Evolutionary conservation across 1,140 invertebrate species (phyloP), one percentile per base, ranked within the genome.

Genomic region (Penaeus chinensis): DNA sequence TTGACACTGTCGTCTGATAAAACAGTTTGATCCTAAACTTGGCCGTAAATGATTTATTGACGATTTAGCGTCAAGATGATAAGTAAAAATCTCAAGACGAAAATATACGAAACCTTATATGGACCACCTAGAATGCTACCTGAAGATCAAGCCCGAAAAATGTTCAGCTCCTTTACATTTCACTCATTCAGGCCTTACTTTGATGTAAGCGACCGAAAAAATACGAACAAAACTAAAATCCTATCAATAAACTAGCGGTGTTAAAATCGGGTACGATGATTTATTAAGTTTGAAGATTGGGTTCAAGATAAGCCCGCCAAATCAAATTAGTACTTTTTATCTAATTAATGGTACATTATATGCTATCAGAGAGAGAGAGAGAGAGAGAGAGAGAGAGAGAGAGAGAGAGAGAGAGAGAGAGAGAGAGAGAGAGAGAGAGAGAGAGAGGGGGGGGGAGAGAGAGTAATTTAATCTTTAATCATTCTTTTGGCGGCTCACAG

Each of bases 271-370:
- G 24, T 24, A 4, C 20, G 61, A 82, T 82, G 80, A 82, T 82
- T 37, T 82, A 82, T 82, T 32, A 63, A 66, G 80, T 82, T 82
- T 82, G 80, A 82, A 82, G 80, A 82, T 82, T 65, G 37, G n/a
- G n/a, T 82, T 32, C 11, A 63, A 82, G 80, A 82, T 82, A 82
- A 82, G 80, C 18, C 37, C 61, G 80, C 80, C 80, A 82, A 82
- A 82, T 82, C 80, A 82, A 82, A 82, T 82, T 82, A 82, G 60
- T 82, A 66, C 80, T 81, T 82, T 82, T 82, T 82, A 82, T 82
- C 80, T 82, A 82, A 82, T 82, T 82, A 82, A 82, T 82, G 80
- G 24, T 82, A 63, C 42, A 82, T 82, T 82, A 82, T 82, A 82
- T 82, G 80, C 80, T 65, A 82, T 82, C 80, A 82, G 54, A 54